Conservation (phyloP, 2,888 invertebrate genomes). For the Cephus sareptanus region DNA sequence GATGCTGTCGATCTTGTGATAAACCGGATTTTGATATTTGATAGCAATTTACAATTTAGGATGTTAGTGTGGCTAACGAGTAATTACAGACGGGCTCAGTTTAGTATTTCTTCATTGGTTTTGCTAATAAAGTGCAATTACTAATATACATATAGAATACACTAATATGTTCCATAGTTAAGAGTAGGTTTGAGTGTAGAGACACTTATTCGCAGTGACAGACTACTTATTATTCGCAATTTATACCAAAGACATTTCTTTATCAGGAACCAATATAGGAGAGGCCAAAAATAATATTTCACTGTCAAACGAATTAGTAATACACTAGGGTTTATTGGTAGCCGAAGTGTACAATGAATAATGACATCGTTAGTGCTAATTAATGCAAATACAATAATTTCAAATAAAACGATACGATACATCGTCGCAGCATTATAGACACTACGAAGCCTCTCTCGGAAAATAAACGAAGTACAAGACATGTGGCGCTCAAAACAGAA, state of each 20-base stretch:
- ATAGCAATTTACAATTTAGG: background rate
- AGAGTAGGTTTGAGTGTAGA: background rate
- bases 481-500: conserved; percentile 20
- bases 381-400: conserved; percentile 41
- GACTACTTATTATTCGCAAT: background rate
- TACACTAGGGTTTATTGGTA: conserved; percentile 61
- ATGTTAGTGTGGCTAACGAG: background rate
- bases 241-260: background rate
- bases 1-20: conserved; percentile 68
- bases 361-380: conserved; percentile 57
- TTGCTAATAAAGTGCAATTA: background rate
- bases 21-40: background rate
- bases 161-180: background rate
- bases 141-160: background rate
- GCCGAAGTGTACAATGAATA: conserved; percentile 57
- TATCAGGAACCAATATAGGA: background rate
- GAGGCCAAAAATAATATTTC: background rate
- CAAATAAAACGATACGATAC: conserved; percentile 38
- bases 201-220: too few relatives aligned
- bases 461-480: background rate
- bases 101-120: background rate
- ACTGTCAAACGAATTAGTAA: conserved; percentile 27
- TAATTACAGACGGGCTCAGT: background rate
- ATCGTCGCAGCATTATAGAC: conserved; percentile 27
- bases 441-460: conserved; percentile 20